phyloP scores from a whole-genome alignment of 2,113 vertebrate species.

The Dicerorhinus sumatrensis region DNA sequence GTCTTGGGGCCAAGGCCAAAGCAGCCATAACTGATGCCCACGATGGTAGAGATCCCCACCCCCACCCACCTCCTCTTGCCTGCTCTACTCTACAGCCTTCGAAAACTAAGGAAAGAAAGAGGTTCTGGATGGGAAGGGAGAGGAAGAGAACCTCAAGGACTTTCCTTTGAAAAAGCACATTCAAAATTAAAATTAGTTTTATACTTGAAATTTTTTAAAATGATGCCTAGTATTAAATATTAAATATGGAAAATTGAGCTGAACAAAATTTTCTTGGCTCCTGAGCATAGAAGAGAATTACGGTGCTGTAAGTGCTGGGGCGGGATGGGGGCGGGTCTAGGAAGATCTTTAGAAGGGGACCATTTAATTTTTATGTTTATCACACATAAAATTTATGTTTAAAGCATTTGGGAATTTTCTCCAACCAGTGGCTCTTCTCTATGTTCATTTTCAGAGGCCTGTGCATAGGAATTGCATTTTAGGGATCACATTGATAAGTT shows the following conservation, averaged over 20 bases:
- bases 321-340: background rate
- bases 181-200: constrained; percentile 11
- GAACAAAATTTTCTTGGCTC: background rate
- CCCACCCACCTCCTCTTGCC: fast-evolving
- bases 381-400: background rate
- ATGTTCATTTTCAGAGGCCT: background rate
- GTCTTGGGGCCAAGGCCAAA: background rate
- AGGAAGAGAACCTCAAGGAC: background rate
- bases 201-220: background rate
- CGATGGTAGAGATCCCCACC: background rate
- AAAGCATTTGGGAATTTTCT: background rate
- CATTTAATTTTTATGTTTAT: background rate
- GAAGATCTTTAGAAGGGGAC: background rate
- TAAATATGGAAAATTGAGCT: background rate
- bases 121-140: background rate
- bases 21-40: background rate
- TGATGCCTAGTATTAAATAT: background rate
- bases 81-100: background rate
- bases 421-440: background rate
- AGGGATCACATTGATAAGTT: background rate
- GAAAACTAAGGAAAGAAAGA: background rate
- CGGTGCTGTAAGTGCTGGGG: background rate
- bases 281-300: background rate
- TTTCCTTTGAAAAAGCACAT: background rate
- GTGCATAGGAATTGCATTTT: background rate